These are phyloP conservation scores for Henicopernis longicauda DNA, from an alignment of 2,113 vertebrate species.

Conservation along the genomic window DNA sequence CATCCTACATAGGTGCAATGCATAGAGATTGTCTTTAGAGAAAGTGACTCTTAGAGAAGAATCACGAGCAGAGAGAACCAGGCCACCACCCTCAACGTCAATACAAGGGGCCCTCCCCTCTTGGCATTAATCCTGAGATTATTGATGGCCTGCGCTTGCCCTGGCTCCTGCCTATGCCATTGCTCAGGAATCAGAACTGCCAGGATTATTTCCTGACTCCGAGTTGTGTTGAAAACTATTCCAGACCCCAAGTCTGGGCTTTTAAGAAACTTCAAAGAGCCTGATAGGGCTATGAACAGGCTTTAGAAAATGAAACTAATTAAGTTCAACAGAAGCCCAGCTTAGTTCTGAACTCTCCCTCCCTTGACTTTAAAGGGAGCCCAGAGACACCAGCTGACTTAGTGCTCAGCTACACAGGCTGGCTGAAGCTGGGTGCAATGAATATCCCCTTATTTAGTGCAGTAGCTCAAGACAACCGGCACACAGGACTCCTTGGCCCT, in stretches of 20 bases:
- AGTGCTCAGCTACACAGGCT: accelerated
- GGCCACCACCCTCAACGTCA: too few species aligned
- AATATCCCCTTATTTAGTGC: accelerated
- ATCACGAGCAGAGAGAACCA: background rate
- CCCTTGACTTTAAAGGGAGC: background rate
- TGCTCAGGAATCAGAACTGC: background rate
- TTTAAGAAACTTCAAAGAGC: background rate
- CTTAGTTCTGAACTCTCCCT: background rate
- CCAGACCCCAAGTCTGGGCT: background rate
- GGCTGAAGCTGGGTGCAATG: background rate
- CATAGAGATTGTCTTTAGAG: background rate
- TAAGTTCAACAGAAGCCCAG: background rate
- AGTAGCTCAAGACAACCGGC: accelerated
- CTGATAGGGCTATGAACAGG: too few species aligned
- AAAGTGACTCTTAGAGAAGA: background rate
- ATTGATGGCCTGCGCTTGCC: background rate
- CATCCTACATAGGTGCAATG: background rate
- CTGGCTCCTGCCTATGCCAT: background rate
- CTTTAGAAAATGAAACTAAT: background rate
- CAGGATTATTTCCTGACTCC: background rate
- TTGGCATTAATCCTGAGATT: accelerated
- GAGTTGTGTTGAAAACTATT: background rate
- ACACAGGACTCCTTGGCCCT: background rate
- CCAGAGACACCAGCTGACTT: background rate
- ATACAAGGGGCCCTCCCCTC: background rate